Conservation (phyloP, 1,140 invertebrate species). For the Hesperophylax magnus region DNA sequence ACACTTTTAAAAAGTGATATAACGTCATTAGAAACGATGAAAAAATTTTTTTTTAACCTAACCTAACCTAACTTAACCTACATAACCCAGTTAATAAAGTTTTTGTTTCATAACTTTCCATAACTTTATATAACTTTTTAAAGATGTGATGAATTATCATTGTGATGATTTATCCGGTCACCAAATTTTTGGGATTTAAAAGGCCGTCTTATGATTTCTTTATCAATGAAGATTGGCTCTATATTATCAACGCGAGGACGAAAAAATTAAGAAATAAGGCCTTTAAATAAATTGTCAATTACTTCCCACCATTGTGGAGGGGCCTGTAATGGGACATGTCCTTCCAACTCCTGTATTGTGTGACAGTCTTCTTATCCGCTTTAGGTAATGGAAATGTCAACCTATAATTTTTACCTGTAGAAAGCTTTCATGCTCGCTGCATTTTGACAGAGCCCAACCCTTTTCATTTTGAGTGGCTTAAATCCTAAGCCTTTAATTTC, state of each 20-base stretch:
- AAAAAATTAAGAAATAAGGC: slow-evolving; percentile 26
- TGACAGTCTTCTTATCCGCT: slow-evolving; percentile 50
- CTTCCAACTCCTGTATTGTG: slow-evolving; percentile 26
- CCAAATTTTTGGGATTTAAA: no score
- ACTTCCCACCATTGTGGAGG: slow-evolving; percentile 38
- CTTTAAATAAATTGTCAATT: slow-evolving; percentile 52
- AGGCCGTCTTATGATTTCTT: no score
- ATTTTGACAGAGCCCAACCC: slow-evolving; percentile 46
- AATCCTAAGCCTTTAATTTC: neutral
- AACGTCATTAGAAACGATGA: no score
- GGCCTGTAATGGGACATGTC: slow-evolving; percentile 22
- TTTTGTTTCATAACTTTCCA: no score
- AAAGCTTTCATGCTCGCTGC: neutral
- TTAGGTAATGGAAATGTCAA: slow-evolving; percentile 55
- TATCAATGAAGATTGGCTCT: neutral
- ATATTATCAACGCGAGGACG: slow-evolving; percentile 1
- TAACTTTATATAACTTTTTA: no score
- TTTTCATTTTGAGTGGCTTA: slow-evolving; percentile 46
- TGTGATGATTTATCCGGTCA: no score
- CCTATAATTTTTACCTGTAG: slow-evolving; percentile 42
- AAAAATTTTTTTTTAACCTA: no score
- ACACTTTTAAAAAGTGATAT: no score
- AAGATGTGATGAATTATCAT: no score
- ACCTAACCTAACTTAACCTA: no score
- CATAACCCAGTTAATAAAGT: no score